These are phyloP conservation scores for Protophormia terraenovae DNA, from an alignment of 2,888 invertebrate species.

Conservation along the genomic window DNA sequence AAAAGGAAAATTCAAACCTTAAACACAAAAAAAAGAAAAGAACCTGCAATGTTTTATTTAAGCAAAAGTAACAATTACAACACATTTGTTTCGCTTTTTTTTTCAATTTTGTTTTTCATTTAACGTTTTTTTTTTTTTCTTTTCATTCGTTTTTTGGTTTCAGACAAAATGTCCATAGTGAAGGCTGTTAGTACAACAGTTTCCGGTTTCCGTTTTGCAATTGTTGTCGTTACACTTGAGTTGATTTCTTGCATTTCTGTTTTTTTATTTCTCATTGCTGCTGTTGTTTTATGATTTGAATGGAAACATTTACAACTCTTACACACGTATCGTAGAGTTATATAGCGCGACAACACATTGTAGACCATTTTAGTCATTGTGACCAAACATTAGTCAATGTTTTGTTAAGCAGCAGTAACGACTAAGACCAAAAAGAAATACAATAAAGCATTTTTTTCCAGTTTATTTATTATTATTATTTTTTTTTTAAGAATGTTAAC, in stretches of 20 bases:
- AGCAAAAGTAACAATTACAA: slow-evolving; percentile 61
- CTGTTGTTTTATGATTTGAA: neutral
- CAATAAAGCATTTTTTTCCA: neutral
- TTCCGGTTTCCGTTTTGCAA: slow-evolving; percentile 68
- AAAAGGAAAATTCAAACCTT: neutral
- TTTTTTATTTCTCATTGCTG: neutral
- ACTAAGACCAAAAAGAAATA: neutral
- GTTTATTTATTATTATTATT: neutral
- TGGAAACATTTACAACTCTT: neutral
- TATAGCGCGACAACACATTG: slow-evolving; percentile 19
- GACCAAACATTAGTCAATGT: slow-evolving; percentile 63
- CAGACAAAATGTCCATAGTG: slow-evolving; percentile 56
- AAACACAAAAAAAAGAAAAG: neutral
- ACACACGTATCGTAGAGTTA: neutral
- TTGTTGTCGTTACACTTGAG: slow-evolving; percentile 68
- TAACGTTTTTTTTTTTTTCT: neutral
- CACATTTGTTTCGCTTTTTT: slow-evolving; percentile 37
- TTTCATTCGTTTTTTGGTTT: neutral
- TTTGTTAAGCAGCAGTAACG: neutral
- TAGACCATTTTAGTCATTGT: slow-evolving; percentile 52
- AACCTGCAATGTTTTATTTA: slow-evolving; percentile 35
- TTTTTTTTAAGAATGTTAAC: too few species aligned
- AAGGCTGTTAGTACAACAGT: slow-evolving; percentile 68
- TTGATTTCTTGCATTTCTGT: slow-evolving; percentile 49
- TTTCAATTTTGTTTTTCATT: neutral